Percentiles rank a stretch among this genome's conserved stretches.
These are phyloP conservation scores for Zonitis immaculata DNA, from an alignment of 2,888 invertebrate species.

Conservation along the genomic window DNA sequence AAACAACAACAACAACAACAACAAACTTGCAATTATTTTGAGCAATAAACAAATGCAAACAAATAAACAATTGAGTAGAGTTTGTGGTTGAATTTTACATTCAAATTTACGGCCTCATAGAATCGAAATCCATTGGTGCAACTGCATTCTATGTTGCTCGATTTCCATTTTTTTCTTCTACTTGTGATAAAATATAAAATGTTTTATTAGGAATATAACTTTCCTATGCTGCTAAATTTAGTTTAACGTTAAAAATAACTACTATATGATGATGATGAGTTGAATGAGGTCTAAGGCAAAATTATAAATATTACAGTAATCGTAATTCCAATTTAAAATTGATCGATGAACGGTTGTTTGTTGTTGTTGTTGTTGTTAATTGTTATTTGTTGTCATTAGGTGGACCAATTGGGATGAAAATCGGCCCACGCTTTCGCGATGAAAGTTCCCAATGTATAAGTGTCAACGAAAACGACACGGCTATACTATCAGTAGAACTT, in stretches of 20 bases:
- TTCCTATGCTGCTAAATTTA: conserved; percentile 15
- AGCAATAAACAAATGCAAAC: too few species aligned
- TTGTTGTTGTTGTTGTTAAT: background rate
- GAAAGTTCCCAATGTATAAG: conserved; percentile 43
- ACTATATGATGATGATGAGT: conserved; percentile 13
- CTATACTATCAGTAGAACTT: conserved; percentile 40
- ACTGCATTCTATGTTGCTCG: too few species aligned
- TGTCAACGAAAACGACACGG: conserved; percentile 34
- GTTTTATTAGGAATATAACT: too few species aligned
- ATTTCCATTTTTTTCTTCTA: too few species aligned
- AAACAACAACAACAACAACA: too few species aligned
- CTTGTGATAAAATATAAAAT: too few species aligned
- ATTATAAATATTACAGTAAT: conserved; percentile 10
- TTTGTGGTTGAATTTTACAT: too few species aligned
- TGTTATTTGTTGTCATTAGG: conserved; percentile 29
- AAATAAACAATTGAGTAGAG: too few species aligned
- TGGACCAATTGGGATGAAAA: conserved; percentile 33
- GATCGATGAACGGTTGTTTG: too few species aligned
- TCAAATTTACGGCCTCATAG: too few species aligned
- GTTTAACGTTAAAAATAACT: conserved; percentile 13
- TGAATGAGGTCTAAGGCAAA: conserved; percentile 12
- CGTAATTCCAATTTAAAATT: background rate
- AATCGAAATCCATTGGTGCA: too few species aligned
- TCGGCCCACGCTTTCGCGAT: conserved; percentile 44
- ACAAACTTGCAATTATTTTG: too few species aligned